Evolutionary conservation across 1,140 invertebrate species (phyloP).

Genomic region (Leptestheria dahalacensis): DNA sequence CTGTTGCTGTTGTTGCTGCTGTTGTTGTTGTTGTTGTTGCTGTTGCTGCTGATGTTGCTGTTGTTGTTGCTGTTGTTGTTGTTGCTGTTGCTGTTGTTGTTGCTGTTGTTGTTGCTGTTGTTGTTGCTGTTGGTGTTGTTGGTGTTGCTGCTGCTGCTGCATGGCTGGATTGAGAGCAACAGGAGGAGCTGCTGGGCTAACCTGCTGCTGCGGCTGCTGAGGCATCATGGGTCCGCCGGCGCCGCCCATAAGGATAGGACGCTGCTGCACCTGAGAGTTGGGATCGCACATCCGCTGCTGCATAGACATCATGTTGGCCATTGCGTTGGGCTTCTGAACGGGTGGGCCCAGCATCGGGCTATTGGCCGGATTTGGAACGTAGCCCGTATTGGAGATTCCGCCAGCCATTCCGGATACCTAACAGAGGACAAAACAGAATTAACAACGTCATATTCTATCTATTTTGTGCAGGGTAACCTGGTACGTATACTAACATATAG

Average conservation of each 20-base stretch:
- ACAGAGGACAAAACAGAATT: too few species aligned
- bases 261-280: neutral
- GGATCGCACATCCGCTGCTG: neutral
- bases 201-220: conserved; percentile 1
- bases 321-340: neutral
- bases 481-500: too few species aligned
- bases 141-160: conserved; percentile 4
- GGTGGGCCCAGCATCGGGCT: conserved; percentile 26
- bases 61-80: conserved; percentile 28
- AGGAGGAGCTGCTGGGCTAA: conserved; percentile 2
- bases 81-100: conserved; percentile 15
- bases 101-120: conserved; percentile 28
- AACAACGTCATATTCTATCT: neutral
- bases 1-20: conserved; percentile 26
- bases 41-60: conserved; percentile 7
- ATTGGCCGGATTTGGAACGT: conserved; percentile 36
- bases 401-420: neutral
- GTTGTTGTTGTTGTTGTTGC: conserved; percentile 19
- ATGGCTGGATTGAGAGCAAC: conserved; percentile 28
- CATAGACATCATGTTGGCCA: neutral
- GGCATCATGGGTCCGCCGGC: too few species aligned
- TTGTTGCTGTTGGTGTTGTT: conserved; percentile 12
- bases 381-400: conserved; percentile 10
- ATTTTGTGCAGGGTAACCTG: too few species aligned
- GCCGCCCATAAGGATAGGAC: neutral